Percentiles rank a stretch among this genome's conserved stretches.
Conservation (phyloP, 2,797 vertebrate genomes). For the Ataeniobius toweri region DNA sequence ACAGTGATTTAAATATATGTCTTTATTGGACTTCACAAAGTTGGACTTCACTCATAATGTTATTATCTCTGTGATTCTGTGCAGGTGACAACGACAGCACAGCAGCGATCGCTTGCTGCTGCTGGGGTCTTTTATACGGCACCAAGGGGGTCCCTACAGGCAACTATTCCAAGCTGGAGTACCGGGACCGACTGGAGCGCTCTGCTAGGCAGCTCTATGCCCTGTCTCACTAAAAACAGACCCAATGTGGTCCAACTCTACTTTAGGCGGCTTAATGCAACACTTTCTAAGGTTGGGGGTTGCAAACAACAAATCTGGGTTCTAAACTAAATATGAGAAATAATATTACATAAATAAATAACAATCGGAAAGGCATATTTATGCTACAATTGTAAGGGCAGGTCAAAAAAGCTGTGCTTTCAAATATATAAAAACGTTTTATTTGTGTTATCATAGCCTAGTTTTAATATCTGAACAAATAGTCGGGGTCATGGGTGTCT, state of each 20-base stretch:
- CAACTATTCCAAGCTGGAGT: conserved; percentile 83
- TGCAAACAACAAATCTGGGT: no score
- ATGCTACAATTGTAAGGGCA: not conserved
- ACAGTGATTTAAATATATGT: no score
- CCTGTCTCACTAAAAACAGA: conserved; percentile 73
- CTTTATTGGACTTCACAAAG: no score
- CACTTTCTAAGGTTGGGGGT: no score
- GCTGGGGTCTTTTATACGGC: conserved; percentile 82
- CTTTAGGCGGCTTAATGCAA: not conserved
- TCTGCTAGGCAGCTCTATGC: conserved; percentile 73
- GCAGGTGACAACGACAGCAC: conserved; percentile 8
- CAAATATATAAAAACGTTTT: not conserved
- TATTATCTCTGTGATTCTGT: not conserved
- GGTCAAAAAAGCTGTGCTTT: not conserved
- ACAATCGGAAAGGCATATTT: not conserved
- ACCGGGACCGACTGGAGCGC: conserved; percentile 75
- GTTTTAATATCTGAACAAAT: not conserved
- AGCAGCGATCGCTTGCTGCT: conserved; percentile 84
- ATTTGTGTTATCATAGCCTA: not conserved
- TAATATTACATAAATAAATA: not conserved
- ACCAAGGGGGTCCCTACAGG: conserved; percentile 73
- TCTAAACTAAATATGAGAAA: no score
- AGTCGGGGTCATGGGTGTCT: not conserved
- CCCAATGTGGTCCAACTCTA: not conserved
- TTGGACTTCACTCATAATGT: not conserved